Evolutionary conservation across 2,797 vertebrate species (phyloP).

Genomic region (Eidolon dupreanum): DNA sequence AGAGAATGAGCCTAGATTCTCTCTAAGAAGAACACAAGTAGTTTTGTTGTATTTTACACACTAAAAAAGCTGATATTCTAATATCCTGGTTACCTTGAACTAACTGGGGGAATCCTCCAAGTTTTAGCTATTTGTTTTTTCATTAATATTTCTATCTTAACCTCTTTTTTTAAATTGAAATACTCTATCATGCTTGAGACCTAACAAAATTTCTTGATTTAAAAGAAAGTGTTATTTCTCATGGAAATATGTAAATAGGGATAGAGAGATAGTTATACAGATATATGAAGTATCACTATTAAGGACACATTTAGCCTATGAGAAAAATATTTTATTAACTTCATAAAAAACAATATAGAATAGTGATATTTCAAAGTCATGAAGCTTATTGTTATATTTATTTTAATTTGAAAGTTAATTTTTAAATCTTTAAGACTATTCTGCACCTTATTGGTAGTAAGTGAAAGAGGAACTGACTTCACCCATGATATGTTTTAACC

Average conservation of each 20-base stretch:
- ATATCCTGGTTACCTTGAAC: not conserved
- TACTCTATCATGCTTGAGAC: not conserved
- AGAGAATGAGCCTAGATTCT: not conserved
- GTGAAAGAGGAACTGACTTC: not conserved
- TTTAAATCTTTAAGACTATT: slow-evolving; percentile 45
- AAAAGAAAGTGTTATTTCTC: not conserved
- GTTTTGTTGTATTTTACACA: not conserved
- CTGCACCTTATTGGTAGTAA: not conserved
- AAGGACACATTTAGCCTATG: not conserved
- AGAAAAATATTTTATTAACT: not conserved
- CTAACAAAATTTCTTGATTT: not conserved
- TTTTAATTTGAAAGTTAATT: slow-evolving; percentile 41
- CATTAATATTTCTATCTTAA: not conserved
- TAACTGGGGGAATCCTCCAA: not conserved
- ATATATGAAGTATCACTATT: not conserved
- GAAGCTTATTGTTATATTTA: not conserved
- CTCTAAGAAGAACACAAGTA: not conserved
- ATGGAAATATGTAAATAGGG: not conserved
- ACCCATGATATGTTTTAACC: not conserved
- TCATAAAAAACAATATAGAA: not conserved
- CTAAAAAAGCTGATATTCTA: not conserved
- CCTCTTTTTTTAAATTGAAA: not conserved
- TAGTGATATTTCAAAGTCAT: slow-evolving; percentile 5
- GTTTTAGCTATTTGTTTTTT: not conserved
- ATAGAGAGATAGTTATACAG: not conserved